Evolutionary conservation across 1,140 invertebrate genomes (phyloP).

Genomic region (Caerostris extrusa): DNA sequence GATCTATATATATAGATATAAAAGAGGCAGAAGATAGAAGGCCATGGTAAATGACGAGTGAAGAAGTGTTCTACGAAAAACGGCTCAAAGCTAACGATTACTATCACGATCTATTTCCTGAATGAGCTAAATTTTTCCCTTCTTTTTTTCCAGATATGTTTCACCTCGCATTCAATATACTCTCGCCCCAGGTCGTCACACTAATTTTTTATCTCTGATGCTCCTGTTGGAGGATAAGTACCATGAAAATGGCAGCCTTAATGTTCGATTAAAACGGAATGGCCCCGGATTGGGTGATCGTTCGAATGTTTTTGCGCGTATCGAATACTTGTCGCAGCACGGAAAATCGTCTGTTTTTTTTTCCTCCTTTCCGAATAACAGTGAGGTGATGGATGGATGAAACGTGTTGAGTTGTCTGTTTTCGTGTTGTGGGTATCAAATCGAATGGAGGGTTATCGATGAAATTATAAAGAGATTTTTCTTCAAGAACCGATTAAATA

Average conservation of each 20-base stretch:
- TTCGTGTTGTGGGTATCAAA: neutral
- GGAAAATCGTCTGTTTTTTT: conserved; percentile 16
- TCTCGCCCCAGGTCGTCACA: conserved; percentile 11
- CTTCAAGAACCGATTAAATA: too few relatives aligned
- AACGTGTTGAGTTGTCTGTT: neutral
- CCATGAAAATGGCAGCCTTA: conserved; percentile 49
- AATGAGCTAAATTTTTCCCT: conserved; percentile 44
- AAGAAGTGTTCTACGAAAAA: conserved; percentile 50
- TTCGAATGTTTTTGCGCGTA: neutral
- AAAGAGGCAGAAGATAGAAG: neutral
- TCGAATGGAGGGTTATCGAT: too few relatives aligned
- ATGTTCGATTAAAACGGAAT: conserved; percentile 64
- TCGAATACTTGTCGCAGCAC: neutral
- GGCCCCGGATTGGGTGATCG: neutral
- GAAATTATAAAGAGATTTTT: too few relatives aligned
- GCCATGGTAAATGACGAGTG: conserved; percentile 48
- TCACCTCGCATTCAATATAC: neutral
- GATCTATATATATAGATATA: neutral
- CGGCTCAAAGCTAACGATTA: conserved; percentile 52
- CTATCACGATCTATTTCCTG: conserved; percentile 64
- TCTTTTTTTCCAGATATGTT: conserved; percentile 30
- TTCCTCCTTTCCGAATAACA: neutral
- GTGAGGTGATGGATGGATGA: neutral
- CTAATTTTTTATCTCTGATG: neutral
- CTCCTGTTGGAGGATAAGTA: conserved; percentile 47